These are phyloP conservation scores for Saccopteryx leptura DNA, from an alignment of 2,113 vertebrate genomes.

Conservation along the genomic window DNA sequence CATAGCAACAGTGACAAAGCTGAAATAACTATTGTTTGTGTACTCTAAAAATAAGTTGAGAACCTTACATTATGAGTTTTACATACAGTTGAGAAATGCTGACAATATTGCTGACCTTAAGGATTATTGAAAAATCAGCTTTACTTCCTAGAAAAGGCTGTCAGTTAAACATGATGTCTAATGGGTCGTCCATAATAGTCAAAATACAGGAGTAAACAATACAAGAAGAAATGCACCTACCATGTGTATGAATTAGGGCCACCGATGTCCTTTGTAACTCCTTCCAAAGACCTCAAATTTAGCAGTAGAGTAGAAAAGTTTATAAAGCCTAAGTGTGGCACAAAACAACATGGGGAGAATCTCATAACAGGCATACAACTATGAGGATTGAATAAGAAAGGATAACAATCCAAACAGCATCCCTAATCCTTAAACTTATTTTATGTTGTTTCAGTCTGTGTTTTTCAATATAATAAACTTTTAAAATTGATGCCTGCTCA, in stretches of 20 bases:
- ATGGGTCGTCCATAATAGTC: background rate
- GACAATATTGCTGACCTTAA: background rate
- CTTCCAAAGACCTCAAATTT: constrained; percentile 34
- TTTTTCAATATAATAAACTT: constrained; percentile 21
- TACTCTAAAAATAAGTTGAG: constrained; percentile 34
- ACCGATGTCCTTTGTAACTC: background rate
- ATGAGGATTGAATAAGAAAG: background rate
- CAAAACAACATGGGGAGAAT: background rate
- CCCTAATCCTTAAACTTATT: background rate
- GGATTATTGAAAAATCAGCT: background rate
- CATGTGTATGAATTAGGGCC: background rate
- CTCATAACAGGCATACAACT: constrained; percentile 2
- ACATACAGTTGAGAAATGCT: background rate
- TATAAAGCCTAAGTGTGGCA: background rate
- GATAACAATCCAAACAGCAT: background rate
- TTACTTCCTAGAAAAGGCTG: constrained; percentile 35
- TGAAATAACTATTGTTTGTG: constrained; percentile 36
- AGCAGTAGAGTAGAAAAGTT: background rate
- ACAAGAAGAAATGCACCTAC: background rate
- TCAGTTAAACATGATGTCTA: background rate
- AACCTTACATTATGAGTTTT: constrained; percentile 6
- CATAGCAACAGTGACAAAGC: background rate
- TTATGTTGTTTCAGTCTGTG: background rate
- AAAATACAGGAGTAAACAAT: background rate
- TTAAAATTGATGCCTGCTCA: background rate